These are phyloP conservation scores for Hippasteria phrygiana DNA, from an alignment of 53 echinoderm and acorn worm genomes.

Conservation along the genomic window DNA sequence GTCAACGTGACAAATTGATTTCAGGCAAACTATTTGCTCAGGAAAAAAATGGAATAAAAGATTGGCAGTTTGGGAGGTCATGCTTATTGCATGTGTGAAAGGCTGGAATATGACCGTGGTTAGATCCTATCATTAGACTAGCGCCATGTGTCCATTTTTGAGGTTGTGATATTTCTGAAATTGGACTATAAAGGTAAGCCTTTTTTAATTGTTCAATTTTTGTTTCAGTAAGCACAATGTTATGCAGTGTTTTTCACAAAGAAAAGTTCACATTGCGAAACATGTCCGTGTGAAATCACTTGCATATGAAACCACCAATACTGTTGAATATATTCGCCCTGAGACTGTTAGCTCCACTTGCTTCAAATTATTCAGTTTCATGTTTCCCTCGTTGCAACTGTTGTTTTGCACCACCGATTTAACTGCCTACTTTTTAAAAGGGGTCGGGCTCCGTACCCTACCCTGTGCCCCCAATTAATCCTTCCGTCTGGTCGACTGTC, in stretches of 20 bases:
- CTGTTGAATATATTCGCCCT: too few relatives aligned
- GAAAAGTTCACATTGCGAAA: not conserved
- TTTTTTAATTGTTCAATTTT: not conserved
- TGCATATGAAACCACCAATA: not conserved
- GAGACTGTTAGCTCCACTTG: too few relatives aligned
- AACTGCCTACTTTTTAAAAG: not conserved
- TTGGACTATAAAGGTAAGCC: not conserved
- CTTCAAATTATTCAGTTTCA: not conserved
- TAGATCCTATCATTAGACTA: not conserved
- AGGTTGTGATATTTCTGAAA: too few relatives aligned
- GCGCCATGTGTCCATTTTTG: not conserved
- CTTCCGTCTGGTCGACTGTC: not conserved
- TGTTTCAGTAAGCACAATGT: not conserved
- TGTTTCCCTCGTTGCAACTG: not conserved
- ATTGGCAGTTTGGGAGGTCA: not conserved
- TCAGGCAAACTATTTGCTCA: not conserved
- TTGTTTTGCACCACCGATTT: not conserved
- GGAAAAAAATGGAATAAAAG: not conserved
- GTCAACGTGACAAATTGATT: conserved; percentile 27
- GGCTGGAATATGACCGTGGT: not conserved
- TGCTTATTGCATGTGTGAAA: not conserved
- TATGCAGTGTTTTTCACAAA: not conserved
- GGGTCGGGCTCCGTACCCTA: not conserved
- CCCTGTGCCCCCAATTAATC: conserved; percentile 9
- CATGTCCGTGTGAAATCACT: not conserved